Conservation (phyloP, 1,140 invertebrate species). For the Eupeodes corollae region DNA sequence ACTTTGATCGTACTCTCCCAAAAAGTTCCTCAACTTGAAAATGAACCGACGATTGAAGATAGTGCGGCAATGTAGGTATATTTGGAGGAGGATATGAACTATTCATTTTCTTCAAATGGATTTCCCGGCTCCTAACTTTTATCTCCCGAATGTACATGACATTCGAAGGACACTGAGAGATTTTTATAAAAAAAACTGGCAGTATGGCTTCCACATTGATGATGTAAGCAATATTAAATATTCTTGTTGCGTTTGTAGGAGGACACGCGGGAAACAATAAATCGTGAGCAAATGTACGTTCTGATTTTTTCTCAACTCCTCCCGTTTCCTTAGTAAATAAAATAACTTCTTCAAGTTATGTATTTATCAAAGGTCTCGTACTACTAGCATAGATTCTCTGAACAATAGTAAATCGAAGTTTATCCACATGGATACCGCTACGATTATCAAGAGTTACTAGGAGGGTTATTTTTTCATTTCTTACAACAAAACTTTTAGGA, state of each 20-base stretch:
- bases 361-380: constrained; percentile 23
- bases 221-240: constrained; percentile 31
- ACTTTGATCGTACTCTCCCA: constrained; percentile 11
- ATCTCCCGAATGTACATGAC: neutral
- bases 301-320: constrained; percentile 31
- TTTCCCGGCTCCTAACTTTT: constrained; percentile 10
- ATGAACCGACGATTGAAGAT: constrained; percentile 21
- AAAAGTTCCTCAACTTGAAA: constrained; percentile 26
- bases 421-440: constrained; percentile 32
- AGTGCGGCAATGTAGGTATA: neutral
- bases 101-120: constrained; percentile 19
- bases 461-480: constrained; percentile 27
- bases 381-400: constrained; percentile 32
- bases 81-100: neutral
- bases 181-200: constrained; percentile 34
- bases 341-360: constrained; percentile 26
- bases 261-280: constrained; percentile 25
- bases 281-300: constrained; percentile 32
- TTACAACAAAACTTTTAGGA: constrained; percentile 26
- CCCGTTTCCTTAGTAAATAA: constrained; percentile 32
- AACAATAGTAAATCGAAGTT: constrained; percentile 25
- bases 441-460: constrained; percentile 32
- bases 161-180: constrained; percentile 4
- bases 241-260: constrained; percentile 24
- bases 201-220: constrained; percentile 31